Evolutionary conservation across 2,797 vertebrate species (phyloP).

Genomic region (Salarias fasciatus): DNA sequence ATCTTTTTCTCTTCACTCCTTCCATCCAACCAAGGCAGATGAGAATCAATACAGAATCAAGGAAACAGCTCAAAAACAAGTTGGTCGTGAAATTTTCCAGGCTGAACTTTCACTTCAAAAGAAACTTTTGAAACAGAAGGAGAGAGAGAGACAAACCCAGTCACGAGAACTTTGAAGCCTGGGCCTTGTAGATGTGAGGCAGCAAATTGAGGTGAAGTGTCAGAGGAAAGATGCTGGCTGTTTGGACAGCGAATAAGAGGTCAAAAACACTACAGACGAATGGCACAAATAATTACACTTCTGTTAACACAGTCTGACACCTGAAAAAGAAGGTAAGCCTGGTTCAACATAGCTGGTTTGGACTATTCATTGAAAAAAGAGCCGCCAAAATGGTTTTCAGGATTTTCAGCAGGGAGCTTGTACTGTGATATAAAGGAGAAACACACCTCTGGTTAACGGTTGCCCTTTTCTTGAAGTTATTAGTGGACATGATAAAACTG

Average conservation of each 20-base stretch:
- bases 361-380: slow-evolving; percentile 34
- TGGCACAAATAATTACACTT: slow-evolving; percentile 65
- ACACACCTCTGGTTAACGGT: slow-evolving; percentile 9
- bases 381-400: slow-evolving; percentile 16
- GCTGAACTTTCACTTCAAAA: slow-evolving; percentile 84
- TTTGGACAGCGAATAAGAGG: slow-evolving; percentile 60
- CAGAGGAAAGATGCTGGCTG: slow-evolving; percentile 53
- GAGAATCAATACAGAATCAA: slow-evolving; percentile 83
- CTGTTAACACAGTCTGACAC: slow-evolving; percentile 70
- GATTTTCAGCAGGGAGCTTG: slow-evolving; percentile 24
- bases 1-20: slow-evolving; percentile 43
- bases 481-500: slow-evolving; percentile 27
- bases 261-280: slow-evolving; percentile 68
- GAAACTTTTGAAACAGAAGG: slow-evolving; percentile 65
- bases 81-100: slow-evolving; percentile 75
- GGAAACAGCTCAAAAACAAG: slow-evolving; percentile 78
- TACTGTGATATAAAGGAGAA: slow-evolving; percentile 31
- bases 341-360: slow-evolving; percentile 46
- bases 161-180: slow-evolving; percentile 68
- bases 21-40: slow-evolving; percentile 63
- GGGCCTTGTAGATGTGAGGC: slow-evolving; percentile 52
- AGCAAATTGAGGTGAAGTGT: slow-evolving; percentile 77
- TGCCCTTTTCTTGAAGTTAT: slow-evolving; percentile 16
- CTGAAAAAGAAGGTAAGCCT: slow-evolving; percentile 47
- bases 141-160: slow-evolving; percentile 10